These are phyloP conservation scores for Corythornis vintsioides DNA, from an alignment of 2,113 vertebrate species.

Conservation along the genomic window DNA sequence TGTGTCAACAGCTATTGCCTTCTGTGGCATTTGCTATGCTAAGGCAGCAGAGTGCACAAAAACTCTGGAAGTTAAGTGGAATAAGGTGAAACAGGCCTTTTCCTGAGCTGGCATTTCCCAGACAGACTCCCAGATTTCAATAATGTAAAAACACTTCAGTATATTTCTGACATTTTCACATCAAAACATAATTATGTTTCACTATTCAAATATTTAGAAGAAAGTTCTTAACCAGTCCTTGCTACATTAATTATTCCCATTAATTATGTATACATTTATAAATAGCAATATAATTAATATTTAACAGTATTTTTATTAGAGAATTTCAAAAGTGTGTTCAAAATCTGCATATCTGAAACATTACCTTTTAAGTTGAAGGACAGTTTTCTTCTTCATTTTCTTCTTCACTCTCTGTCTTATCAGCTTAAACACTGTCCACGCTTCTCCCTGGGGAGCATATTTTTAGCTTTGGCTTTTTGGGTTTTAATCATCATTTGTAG, in stretches of 20 bases:
- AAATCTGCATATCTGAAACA: slow-evolving; percentile 49
- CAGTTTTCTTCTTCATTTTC: slow-evolving; percentile 3
- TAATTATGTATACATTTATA: slow-evolving; percentile 73
- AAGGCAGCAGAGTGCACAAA: not conserved
- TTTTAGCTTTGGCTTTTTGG: not conserved
- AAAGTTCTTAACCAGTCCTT: slow-evolving; percentile 34
- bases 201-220: slow-evolving; percentile 68
- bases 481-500: not conserved
- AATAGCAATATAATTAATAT: slow-evolving; percentile 70
- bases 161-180: slow-evolving; percentile 50
- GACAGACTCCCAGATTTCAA: not conserved
- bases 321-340: slow-evolving; percentile 43
- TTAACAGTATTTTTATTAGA: slow-evolving; percentile 65
- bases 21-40: accelerated
- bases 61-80: not conserved
- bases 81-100: not conserved
- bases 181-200: slow-evolving; percentile 61
- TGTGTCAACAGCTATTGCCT: not conserved
- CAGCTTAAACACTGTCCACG: not conserved
- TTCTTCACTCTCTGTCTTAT: not conserved
- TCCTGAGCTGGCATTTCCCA: not conserved
- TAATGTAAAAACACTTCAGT: slow-evolving; percentile 10
- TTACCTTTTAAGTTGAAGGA: slow-evolving; percentile 45
- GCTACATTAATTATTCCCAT: slow-evolving; percentile 65
- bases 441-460: not conserved